These are phyloP conservation scores for Megathymus violae DNA, from an alignment of 1,140 invertebrate species.

Conservation along the genomic window DNA sequence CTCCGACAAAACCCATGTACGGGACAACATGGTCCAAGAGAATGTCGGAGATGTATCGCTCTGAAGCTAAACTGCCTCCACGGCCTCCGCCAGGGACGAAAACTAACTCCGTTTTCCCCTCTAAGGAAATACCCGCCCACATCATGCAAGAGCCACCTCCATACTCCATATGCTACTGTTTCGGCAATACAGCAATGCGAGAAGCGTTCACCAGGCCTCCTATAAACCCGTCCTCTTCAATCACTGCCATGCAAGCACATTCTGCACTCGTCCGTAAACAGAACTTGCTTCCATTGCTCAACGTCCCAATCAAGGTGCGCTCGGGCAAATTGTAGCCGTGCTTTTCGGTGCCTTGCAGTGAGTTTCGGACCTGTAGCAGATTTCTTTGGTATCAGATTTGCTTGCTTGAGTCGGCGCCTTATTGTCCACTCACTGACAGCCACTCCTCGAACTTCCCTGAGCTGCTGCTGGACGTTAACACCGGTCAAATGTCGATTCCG, in stretches of 20 bases:
- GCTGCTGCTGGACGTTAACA: conserved; percentile 16
- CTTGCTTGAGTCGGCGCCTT: conserved; percentile 12
- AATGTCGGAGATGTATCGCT: no score
- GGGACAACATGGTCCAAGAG: no score
- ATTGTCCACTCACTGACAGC: conserved; percentile 13
- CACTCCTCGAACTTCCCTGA: no score
- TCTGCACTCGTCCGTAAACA: no score
- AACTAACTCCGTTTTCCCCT: conserved; percentile 17
- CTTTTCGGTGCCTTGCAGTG: not conserved
- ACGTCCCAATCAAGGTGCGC: not conserved
- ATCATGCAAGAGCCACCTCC: no score
- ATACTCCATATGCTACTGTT: conserved; percentile 18
- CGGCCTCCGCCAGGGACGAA: no score
- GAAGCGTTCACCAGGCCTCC: no score
- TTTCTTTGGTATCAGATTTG: not conserved
- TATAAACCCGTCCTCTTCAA: not conserved
- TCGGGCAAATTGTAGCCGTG: not conserved
- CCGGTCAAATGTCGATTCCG: conserved; percentile 20
- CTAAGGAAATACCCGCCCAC: no score
- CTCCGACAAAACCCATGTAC: no score
- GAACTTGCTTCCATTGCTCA: not conserved
- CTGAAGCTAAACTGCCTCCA: no score
- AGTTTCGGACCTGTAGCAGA: not conserved
- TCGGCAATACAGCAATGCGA: not conserved
- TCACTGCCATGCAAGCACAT: no score